Conservation (phyloP, 2,797 vertebrate genomes). For the Peromyscus eremicus region DNA sequence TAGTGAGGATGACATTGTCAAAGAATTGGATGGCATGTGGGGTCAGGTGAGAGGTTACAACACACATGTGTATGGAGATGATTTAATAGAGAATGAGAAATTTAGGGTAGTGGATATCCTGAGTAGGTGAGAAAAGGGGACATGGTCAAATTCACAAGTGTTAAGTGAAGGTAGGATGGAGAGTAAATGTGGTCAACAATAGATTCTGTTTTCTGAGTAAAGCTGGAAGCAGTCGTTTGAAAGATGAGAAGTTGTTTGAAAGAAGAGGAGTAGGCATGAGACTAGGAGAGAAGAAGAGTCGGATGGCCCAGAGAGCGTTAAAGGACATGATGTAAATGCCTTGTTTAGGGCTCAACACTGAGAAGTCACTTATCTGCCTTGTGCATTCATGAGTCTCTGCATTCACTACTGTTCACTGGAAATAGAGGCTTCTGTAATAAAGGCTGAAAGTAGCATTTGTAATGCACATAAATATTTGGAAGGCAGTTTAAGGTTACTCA, state of each 20-base stretch:
- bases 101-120: neutral
- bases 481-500: neutral
- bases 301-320: neutral
- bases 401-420: neutral
- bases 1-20: neutral
- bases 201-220: conserved; percentile 18
- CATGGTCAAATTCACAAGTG: neutral
- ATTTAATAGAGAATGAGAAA: neutral
- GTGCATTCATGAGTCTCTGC: neutral
- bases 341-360: neutral
- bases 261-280: neutral
- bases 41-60: neutral
- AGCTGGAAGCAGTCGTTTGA: neutral
- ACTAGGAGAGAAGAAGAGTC: neutral
- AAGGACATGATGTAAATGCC: no score
- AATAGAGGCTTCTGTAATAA: neutral
- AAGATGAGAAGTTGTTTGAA: neutral
- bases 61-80: neutral
- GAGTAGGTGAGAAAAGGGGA: neutral
- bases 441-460: neutral
- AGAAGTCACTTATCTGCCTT: neutral
- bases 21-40: neutral
- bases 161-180: neutral
- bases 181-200: neutral
- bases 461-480: neutral